Evolutionary conservation across 2,113 vertebrate genomes (phyloP), one percentile per base, ranked within the genome.

Genomic region (Rissa tridactyla): DNA sequence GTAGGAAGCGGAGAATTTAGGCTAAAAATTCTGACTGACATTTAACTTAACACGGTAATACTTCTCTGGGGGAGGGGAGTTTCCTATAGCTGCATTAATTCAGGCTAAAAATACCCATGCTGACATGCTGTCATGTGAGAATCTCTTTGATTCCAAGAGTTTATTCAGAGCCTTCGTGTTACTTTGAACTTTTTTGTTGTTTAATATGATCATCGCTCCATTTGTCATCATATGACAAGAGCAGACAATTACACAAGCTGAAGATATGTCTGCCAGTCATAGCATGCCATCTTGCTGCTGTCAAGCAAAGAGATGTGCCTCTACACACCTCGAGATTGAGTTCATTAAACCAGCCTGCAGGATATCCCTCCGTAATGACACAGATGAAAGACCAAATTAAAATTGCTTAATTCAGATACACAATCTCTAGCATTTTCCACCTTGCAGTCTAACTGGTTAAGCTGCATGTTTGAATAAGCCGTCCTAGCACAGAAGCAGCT

Each of bases 181-280:
- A 92, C 94, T 95, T 95, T 97, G 96, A 97, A 97, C 94, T 97
- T 97, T 96, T 97, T 95, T 95, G 92, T 97, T 96, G 96, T 97
- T 97, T 96, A 97, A 96, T 96, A 88, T 70, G 94, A 97, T 96
- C 86, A 95, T 96, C 62, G 75, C 92, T 96, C 95, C 91, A 96
- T 96, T 89, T 91, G 92, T 93, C 95, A 87, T 93, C 91, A 73
- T 95, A 82, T 95, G 88, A 95, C 81, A 92, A 94, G 93, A 96
- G 75, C 65, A 86, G 84, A 91, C 86, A 95, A 94, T 94, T 95
- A 93, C 92, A 95, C 85, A 94, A 97, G 81, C 90, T 83, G 91
- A 83, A 94, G 96, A 92, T 95, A 96, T 91, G 92, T 96, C 96
- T 96, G 96, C 92, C 96, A 95, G 91, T 95, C 96, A 95, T 95